Percentiles rank a stretch among this genome's conserved stretches.
Conservation (phyloP, 2,888 invertebrate species). For the Sminthurinus aureus region DNA sequence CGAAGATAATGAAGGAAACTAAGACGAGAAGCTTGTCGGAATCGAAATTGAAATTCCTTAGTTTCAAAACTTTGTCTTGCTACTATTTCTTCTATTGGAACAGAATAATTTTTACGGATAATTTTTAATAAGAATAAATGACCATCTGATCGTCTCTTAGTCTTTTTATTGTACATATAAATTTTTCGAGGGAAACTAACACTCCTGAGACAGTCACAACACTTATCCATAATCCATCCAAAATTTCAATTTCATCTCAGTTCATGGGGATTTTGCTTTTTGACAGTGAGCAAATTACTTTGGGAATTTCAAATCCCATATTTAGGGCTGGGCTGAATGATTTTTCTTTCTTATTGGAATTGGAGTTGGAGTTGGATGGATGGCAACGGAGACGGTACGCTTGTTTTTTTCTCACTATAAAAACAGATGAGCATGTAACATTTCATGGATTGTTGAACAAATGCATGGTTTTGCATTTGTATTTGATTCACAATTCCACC, state of each 20-base stretch:
- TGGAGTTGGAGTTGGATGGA: not conserved
- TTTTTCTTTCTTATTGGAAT: not conserved
- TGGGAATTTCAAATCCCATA: slow-evolving; percentile 39
- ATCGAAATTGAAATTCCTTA: too few species aligned
- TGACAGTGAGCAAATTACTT: slow-evolving; percentile 35
- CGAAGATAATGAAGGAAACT: not conserved
- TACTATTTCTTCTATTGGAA: slow-evolving; percentile 17
- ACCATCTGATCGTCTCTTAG: slow-evolving; percentile 37
- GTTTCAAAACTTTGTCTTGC: not conserved
- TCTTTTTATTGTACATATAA: slow-evolving; percentile 40
- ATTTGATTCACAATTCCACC: too few species aligned
- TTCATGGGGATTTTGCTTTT: slow-evolving; percentile 32
- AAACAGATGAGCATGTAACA: too few species aligned
- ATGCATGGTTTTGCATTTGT: too few species aligned
- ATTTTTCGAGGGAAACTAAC: slow-evolving; percentile 40
- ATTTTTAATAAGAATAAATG: slow-evolving; percentile 22
- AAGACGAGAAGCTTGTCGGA: not conserved
- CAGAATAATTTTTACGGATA: slow-evolving; percentile 11
- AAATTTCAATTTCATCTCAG: slow-evolving; percentile 56
- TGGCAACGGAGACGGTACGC: not conserved
- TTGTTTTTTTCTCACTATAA: too few species aligned
- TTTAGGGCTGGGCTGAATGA: not conserved
- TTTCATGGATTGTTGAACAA: too few species aligned
- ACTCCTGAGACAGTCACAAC: slow-evolving; percentile 45
- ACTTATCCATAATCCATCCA: slow-evolving; percentile 60